A percentile compares a stretch with the other conserved stretches of the same genome.
Conservation (phyloP, 2,113 vertebrate species). For the Turnix velox region DNA sequence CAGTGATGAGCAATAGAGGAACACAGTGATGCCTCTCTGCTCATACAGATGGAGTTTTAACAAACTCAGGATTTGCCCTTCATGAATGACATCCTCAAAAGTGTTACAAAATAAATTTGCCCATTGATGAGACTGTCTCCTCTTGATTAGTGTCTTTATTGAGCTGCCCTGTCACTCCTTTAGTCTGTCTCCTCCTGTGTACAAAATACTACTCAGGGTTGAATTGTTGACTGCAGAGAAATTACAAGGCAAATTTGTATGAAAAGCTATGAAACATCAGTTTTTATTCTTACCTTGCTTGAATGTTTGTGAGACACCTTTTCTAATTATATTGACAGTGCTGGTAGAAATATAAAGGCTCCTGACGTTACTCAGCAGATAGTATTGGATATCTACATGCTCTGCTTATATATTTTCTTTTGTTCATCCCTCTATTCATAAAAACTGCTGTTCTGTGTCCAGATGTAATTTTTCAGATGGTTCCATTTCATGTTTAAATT, state of each 20-base stretch:
- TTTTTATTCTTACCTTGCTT: neutral
- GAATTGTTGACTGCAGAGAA: neutral
- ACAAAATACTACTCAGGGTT: fast-evolving
- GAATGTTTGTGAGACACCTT: neutral
- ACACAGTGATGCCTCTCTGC: neutral
- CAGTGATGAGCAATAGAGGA: neutral
- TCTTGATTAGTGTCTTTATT: neutral
- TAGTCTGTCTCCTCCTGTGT: neutral
- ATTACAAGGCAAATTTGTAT: neutral
- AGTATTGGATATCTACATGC: neutral
- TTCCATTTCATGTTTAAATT: neutral
- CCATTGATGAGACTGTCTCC: fast-evolving
- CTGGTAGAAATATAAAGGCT: neutral
- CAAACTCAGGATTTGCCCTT: neutral
- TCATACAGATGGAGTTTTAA: neutral
- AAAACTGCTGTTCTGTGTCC: neutral
- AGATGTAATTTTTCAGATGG: neutral
- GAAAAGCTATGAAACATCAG: neutral
- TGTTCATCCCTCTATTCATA: neutral
- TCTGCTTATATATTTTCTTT: neutral
- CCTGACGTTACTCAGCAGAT: neutral
- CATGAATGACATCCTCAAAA: neutral
- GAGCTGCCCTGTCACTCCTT: neutral
- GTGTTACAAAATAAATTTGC: neutral
- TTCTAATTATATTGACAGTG: neutral